A percentile compares a stretch with the other conserved stretches of the same genome.
phyloP scores from a whole-genome alignment of 2,797 vertebrate species.

The Gymnoscopelus microlampas region DNA sequence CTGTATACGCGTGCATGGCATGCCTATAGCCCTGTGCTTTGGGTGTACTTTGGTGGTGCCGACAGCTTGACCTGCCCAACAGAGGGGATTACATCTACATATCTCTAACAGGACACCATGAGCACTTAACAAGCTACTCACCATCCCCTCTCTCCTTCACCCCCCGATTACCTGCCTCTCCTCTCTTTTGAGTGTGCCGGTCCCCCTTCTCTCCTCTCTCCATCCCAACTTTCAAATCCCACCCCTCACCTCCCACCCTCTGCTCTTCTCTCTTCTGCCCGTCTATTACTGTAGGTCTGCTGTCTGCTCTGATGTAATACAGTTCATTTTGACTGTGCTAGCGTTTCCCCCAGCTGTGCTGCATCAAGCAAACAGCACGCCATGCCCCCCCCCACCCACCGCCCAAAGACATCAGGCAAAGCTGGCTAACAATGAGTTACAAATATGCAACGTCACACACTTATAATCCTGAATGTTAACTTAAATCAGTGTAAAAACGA shows the following conservation, averaged over 20 bases:
- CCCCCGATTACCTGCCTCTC: constrained; percentile 16
- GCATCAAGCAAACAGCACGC: constrained; percentile 56
- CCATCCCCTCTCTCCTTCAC: background rate
- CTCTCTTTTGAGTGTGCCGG: constrained; percentile 32
- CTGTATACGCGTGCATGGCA: constrained; percentile 4
- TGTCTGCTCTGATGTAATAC: constrained; percentile 55
- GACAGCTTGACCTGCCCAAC: constrained; percentile 56
- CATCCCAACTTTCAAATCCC: constrained; percentile 33
- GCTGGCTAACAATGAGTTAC: constrained; percentile 26
- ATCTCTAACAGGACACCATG: constrained; percentile 51
- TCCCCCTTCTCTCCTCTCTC: constrained; percentile 14
- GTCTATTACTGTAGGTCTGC: constrained; percentile 26
- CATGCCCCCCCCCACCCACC: constrained; percentile 23
- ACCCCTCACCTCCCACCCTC: background rate
- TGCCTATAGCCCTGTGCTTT: background rate
- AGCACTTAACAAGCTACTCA: constrained; percentile 32
- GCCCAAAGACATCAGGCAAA: constrained; percentile 18
- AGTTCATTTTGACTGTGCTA: constrained; percentile 29
- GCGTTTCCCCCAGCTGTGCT: constrained; percentile 41
- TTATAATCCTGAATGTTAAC: too few species aligned
- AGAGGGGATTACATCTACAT: constrained; percentile 65
- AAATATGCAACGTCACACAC: constrained; percentile 15
- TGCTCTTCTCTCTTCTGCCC: constrained; percentile 21
- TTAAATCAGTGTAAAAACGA: too few species aligned
- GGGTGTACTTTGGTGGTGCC: too few species aligned